Base-by-base conservation (phyloP, 2,797 vertebrate species). In the Nannoperca obscura region DNA sequence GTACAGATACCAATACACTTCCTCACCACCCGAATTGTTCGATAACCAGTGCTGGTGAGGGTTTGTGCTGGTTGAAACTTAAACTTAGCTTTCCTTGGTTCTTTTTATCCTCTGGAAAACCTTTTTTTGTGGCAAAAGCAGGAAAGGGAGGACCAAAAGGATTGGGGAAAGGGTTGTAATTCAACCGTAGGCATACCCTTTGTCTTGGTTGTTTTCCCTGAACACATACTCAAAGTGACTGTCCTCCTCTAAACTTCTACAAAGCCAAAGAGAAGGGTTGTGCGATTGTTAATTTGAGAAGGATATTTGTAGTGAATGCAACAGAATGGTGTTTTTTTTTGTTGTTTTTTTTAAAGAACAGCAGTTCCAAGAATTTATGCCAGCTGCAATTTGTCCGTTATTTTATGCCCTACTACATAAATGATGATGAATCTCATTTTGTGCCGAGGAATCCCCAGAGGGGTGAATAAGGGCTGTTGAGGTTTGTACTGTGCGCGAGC, bases 371-470 rank as follows among this genome's bases (percentile, higher is more conserved):
- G 85, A 90, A 87, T 84, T 85, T 74, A 89, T 85, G 88, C 86
- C 90, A 87, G 91, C 91, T 92, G 90, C 89, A 88, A 84, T 87
- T 89, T 90, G 88, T 93, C 60, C 82, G 75, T 91, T 92, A 89
- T 92, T 92, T 91, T 87, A 86, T 87, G 78, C 88, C 89, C 89
- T 83, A 76, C 84, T 89, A 89, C 88, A 76, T 87, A 91, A 91
- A 93, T 94, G 93, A 95, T 95, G 94, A 95, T 94, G 94, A 92
- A 94, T 95, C 93, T 93, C 93, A 91, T 91, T 90, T 93, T 93
- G 93, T 83, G 91, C 92, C 76, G 87, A 90, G 93, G 89, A 91
- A 88, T 74, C 71, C 83, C 86, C 80, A 62, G 58, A 82, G 84
- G 88, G 84, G 73, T 74, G 73, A 82, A 82, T 78, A 86, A 84